Conservation (phyloP, 2,113 vertebrate genomes). For the Ameiurus melas region DNA sequence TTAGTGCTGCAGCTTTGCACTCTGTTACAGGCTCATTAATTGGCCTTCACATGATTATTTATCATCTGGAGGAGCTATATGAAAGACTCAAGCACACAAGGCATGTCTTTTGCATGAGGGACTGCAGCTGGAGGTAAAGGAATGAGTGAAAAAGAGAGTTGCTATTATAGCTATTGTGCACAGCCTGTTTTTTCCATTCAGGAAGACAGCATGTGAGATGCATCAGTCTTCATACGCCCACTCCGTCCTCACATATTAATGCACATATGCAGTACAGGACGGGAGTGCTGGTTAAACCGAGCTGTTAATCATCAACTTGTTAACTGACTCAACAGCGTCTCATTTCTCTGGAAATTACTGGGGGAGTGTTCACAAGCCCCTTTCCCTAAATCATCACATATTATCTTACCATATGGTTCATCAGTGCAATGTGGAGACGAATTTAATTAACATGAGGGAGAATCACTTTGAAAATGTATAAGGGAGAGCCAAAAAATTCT, state of each 20-base stretch:
- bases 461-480: neutral
- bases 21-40: neutral
- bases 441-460: constrained; percentile 4
- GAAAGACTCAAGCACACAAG: neutral
- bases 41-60: constrained; percentile 39
- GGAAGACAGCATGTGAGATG: constrained; percentile 31
- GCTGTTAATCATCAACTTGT: constrained; percentile 8
- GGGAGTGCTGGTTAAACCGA: neutral
- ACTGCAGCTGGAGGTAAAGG: neutral
- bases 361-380: neutral
- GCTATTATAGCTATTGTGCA: constrained; percentile 10
- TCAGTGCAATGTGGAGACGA: neutral
- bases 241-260: constrained; percentile 19
- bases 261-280: neutral
- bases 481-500: neutral
- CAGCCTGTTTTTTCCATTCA: constrained; percentile 43
- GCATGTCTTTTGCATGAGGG: neutral
- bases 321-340: neutral
- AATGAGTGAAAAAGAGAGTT: neutral
- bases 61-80: constrained; percentile 29
- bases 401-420: neutral
- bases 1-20: neutral
- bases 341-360: neutral
- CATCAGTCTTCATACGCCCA: constrained; percentile 37
- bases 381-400: neutral